phyloP scores from a whole-genome alignment of 2,113 vertebrate genomes.

The Stercorarius parasiticus region DNA sequence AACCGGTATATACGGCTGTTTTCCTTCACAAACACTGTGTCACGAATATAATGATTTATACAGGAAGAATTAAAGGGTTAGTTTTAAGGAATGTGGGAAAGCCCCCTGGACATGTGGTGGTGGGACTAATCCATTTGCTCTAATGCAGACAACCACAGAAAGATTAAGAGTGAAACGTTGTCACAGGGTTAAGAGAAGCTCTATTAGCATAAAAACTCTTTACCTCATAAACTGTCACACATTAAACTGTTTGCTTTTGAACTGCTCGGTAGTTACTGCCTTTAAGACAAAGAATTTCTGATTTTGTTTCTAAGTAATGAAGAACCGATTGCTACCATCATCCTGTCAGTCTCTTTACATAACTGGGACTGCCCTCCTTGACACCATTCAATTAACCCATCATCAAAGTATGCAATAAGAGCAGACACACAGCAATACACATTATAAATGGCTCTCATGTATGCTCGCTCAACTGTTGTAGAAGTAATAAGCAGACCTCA shows the following conservation, averaged over 20 bases:
- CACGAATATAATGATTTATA: not conserved
- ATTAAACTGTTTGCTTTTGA: constrained; percentile 25
- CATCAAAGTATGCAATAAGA: constrained; percentile 21
- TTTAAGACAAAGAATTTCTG: constrained; percentile 15
- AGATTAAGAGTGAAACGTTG: not conserved
- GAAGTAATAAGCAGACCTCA: constrained; percentile 8
- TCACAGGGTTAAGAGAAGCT: not conserved
- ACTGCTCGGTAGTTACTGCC: not conserved
- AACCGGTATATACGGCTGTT: accelerated
- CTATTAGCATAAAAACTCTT: not conserved
- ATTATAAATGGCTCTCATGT: constrained; percentile 46
- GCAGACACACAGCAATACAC: not conserved
- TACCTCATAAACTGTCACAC: not conserved
- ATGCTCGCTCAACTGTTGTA: constrained; percentile 34
- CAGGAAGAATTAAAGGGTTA: not conserved
- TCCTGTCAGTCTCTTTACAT: not conserved
- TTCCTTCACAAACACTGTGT: not conserved
- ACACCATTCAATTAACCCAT: constrained; percentile 66
- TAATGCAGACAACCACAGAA: not conserved
- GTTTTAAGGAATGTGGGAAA: not conserved
- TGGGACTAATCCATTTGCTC: not conserved
- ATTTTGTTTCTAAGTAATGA: constrained; percentile 51
- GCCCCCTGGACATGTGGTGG: not conserved
- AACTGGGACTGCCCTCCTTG: constrained; percentile 10
- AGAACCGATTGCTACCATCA: not conserved